Percentiles rank a stretch among this genome's conserved stretches.
phyloP scores from a whole-genome alignment of 1,140 invertebrate genomes.

The Aphidius gifuensis region DNA sequence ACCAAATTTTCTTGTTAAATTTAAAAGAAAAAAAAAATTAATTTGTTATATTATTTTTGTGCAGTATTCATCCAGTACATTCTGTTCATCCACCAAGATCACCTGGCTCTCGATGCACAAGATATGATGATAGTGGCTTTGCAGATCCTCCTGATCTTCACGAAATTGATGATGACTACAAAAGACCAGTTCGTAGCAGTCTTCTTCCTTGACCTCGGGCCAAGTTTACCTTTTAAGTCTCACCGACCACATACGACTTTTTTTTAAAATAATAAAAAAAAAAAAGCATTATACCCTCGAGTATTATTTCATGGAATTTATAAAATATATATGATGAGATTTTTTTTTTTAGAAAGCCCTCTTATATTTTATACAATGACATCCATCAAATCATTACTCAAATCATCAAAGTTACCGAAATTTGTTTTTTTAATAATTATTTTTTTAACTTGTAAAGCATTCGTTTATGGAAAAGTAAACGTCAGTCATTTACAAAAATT shows the following conservation, averaged over 20 bases:
- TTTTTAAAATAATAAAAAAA: no score
- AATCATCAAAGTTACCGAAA: background rate
- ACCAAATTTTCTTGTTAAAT: background rate
- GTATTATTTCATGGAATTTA: no score
- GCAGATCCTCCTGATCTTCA: slow-evolving; percentile 45
- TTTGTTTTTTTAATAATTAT: background rate
- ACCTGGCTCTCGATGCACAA: slow-evolving; percentile 46
- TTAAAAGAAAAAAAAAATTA: slow-evolving; percentile 1
- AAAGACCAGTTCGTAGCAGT: slow-evolving; percentile 44
- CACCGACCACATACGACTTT: no score
- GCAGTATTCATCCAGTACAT: slow-evolving; percentile 42
- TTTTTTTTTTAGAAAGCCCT: no score
- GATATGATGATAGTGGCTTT: slow-evolving; percentile 50
- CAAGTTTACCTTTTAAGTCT: slow-evolving; percentile 30
- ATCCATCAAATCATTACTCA: background rate
- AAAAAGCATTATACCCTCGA: no score
- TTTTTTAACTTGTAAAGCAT: slow-evolving; percentile 1
- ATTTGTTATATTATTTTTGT: slow-evolving; percentile 15
- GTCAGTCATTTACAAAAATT: slow-evolving; percentile 21
- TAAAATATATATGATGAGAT: no score
- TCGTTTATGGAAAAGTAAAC: slow-evolving; percentile 32
- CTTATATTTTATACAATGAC: background rate
- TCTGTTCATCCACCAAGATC: slow-evolving; percentile 44
- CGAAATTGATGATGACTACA: slow-evolving; percentile 48
- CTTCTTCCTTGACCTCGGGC: slow-evolving; percentile 45